Percentiles rank a stretch among this genome's conserved stretches.
Conservation (phyloP, 2,113 vertebrate genomes). For the Vanacampus margaritifer region DNA sequence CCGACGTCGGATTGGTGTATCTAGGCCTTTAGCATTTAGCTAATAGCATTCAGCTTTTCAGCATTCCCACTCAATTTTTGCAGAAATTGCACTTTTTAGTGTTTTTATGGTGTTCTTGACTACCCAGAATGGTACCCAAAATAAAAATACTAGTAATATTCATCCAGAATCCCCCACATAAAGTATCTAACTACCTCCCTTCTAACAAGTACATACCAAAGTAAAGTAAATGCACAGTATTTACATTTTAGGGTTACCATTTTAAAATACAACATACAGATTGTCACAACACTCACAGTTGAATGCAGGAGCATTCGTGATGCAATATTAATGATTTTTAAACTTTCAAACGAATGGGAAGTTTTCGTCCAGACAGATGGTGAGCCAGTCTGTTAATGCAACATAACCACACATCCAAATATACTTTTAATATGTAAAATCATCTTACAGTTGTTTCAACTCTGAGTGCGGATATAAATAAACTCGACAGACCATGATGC, state of each 20-base stretch:
- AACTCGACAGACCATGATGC: neutral
- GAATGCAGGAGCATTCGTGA: neutral
- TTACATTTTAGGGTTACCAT: neutral
- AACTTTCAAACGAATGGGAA: neutral
- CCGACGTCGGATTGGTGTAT: too few relatives aligned
- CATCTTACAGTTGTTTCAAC: neutral
- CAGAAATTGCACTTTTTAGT: too few relatives aligned
- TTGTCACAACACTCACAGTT: neutral
- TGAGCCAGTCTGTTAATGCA: slow-evolving; percentile 1
- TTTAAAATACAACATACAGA: neutral
- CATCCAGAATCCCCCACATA: neutral
- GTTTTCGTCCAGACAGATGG: slow-evolving; percentile 1
- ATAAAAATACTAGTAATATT: too few relatives aligned
- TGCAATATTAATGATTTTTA: neutral
- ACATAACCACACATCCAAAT: neutral
- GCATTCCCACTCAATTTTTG: too few relatives aligned
- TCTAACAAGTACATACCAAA: neutral
- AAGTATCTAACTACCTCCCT: neutral
- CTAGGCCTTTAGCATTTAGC: too few relatives aligned
- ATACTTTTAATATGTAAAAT: slow-evolving; percentile 1
- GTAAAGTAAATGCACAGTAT: neutral
- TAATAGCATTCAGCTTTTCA: too few relatives aligned
- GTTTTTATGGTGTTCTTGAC: too few relatives aligned
- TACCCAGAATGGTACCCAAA: too few relatives aligned
- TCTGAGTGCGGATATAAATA: neutral